These are phyloP conservation scores for Tauraco hartlaubi DNA, from an alignment of 2,797 vertebrate species.

Conservation along the genomic window DNA sequence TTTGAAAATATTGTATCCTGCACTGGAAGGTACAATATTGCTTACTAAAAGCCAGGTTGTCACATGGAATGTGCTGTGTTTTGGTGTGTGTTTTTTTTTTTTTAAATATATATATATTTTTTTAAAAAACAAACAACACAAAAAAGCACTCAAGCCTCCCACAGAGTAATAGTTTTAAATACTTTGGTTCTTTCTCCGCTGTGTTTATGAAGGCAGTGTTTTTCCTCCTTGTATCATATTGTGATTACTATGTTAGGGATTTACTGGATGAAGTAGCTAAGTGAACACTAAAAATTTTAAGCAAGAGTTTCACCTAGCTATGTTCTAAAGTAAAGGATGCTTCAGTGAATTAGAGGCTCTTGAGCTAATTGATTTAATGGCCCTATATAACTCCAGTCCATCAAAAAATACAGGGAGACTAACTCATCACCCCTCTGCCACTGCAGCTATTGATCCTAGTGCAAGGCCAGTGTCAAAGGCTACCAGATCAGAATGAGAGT, in stretches of 20 bases:
- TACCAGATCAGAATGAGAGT: not conserved
- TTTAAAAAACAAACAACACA: too few relatives aligned
- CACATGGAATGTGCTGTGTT: not conserved
- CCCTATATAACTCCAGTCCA: not conserved
- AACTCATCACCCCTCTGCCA: not conserved
- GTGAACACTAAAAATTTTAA: not conserved
- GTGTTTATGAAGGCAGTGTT: not conserved
- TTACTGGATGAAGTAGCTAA: not conserved
- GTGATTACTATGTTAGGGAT: not conserved
- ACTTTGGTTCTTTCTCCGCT: not conserved
- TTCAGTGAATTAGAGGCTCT: constrained; percentile 7
- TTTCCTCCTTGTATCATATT: not conserved
- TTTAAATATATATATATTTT: too few relatives aligned
- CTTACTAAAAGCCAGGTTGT: constrained; percentile 26
- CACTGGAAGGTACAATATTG: constrained; percentile 12
- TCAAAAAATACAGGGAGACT: not conserved
- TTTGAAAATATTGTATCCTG: constrained; percentile 23
- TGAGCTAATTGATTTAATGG: constrained; percentile 1
- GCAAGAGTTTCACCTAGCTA: not conserved
- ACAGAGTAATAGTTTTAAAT: not conserved
- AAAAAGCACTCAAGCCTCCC: not conserved
- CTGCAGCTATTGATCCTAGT: not conserved
- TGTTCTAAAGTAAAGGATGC: not conserved
- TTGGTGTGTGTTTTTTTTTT: not conserved
- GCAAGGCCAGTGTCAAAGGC: not conserved